Percentiles rank a stretch among this genome's conserved stretches.
These are phyloP conservation scores for Drosophila bocqueti DNA, from an alignment of 1,140 invertebrate genomes.

Conservation along the genomic window DNA sequence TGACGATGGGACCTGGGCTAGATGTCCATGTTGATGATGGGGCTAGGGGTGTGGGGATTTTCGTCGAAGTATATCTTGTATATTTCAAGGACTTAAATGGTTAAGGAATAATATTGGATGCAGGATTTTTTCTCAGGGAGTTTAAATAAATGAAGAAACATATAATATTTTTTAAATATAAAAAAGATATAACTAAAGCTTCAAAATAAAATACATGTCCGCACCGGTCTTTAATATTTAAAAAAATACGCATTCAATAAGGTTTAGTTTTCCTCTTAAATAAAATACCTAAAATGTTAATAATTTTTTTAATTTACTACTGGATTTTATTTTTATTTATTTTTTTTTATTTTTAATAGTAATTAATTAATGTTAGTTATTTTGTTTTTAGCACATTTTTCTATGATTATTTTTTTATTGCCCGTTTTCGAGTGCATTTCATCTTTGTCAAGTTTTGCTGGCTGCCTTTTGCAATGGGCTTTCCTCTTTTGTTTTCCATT, in stretches of 20 bases:
- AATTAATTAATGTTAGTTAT: neutral
- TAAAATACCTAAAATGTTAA: conserved; percentile 5
- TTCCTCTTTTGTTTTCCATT: conserved; percentile 43
- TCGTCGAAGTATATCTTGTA: neutral
- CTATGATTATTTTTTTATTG: neutral
- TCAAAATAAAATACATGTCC: neutral
- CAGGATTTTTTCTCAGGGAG: too few species aligned
- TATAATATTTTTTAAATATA: too few species aligned
- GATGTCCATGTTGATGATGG: conserved; percentile 24
- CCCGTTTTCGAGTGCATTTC: conserved; percentile 22
- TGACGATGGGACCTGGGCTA: conserved; percentile 36
- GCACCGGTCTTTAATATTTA: neutral
- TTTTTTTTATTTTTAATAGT: too few species aligned
- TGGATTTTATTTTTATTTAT: neutral
- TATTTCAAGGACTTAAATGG: conserved; percentile 1
- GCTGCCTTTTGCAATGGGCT: conserved; percentile 28
- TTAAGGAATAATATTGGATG: neutral
- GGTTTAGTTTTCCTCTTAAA: neutral
- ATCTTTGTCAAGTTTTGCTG: conserved; percentile 26
- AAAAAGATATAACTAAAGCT: neutral
- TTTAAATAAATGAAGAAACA: too few species aligned
- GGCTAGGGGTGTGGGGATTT: conserved; percentile 1
- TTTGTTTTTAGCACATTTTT: conserved; percentile 1
- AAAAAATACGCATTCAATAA: neutral
- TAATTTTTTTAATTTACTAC: conserved; percentile 8